Percentiles rank a stretch among this genome's conserved stretches.
Evolutionary conservation across 2,113 vertebrate species (phyloP).

Genomic region (Carassius carassius): DNA sequence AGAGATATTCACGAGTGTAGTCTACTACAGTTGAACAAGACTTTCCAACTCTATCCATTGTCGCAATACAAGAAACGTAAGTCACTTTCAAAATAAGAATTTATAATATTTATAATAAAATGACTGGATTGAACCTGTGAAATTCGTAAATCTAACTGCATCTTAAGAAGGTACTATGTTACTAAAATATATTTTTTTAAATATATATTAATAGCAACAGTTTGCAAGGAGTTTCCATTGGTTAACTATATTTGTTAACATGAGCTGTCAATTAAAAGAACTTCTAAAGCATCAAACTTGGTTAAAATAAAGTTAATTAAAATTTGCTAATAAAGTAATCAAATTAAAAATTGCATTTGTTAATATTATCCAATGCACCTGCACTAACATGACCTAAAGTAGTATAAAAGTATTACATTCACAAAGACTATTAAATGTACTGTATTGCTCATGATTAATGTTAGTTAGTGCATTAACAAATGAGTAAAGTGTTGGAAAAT

Average conservation of each 20-base stretch:
- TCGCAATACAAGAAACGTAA: background rate
- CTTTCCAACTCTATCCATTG: background rate
- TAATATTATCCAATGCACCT: too few species aligned
- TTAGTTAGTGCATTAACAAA: background rate
- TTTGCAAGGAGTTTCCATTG: background rate
- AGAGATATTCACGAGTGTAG: conserved; percentile 9
- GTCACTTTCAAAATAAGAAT: background rate
- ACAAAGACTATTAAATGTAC: background rate
- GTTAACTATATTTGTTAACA: background rate
- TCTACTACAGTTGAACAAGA: background rate
- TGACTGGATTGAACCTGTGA: background rate
- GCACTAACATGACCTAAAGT: background rate
- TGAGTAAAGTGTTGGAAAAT: background rate
- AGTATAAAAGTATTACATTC: background rate
- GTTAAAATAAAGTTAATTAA: background rate
- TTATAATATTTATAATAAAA: background rate
- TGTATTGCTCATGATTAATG: background rate
- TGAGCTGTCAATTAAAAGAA: background rate
- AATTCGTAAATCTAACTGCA: background rate
- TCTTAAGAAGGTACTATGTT: background rate
- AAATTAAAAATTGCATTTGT: background rate
- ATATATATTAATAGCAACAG: background rate
- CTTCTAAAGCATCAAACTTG: background rate
- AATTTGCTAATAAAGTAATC: background rate
- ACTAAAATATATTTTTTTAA: too few species aligned